These are phyloP conservation scores for Leptinotarsa lineolata DNA, from an alignment of 1,140 invertebrate species.

Conservation along the genomic window DNA sequence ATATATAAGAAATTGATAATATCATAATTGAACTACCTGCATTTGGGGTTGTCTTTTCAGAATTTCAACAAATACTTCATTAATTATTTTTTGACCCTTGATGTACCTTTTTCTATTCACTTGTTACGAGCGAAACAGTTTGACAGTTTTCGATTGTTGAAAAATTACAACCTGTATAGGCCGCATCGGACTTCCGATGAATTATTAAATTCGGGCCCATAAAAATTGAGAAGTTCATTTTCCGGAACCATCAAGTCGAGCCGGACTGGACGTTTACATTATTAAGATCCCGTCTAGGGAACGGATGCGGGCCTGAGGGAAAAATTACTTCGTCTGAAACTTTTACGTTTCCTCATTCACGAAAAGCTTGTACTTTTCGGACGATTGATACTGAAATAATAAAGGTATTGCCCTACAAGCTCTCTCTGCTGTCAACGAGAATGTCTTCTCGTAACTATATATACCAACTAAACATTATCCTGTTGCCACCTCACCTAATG, in stretches of 20 bases:
- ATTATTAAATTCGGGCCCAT: slow-evolving; percentile 44
- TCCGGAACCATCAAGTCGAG: slow-evolving; percentile 44
- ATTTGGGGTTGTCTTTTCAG: too few species aligned
- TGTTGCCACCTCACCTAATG: too few species aligned
- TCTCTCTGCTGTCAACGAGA: not conserved
- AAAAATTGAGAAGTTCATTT: slow-evolving; percentile 50
- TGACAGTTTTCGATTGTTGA: too few species aligned
- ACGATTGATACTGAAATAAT: slow-evolving; percentile 48
- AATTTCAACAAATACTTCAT: too few species aligned
- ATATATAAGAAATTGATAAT: too few species aligned
- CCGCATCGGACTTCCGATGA: slow-evolving; percentile 29
- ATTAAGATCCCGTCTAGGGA: slow-evolving; percentile 39
- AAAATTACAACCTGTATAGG: too few species aligned
- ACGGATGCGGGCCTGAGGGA: slow-evolving; percentile 42
- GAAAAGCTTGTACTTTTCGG: slow-evolving; percentile 34
- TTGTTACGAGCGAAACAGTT: too few species aligned
- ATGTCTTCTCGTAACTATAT: too few species aligned
- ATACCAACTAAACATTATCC: too few species aligned
- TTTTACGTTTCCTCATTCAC: slow-evolving; percentile 44
- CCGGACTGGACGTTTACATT: slow-evolving; percentile 46
- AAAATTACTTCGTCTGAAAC: slow-evolving; percentile 46
- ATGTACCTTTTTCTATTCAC: too few species aligned
- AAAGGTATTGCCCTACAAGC: not conserved
- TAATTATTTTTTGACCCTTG: too few species aligned
- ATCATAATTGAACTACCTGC: too few species aligned